A percentile compares a stretch with the other conserved stretches of the same genome.
Evolutionary conservation across 2,797 vertebrate species (phyloP).

Genomic region (Pangasius djambal): DNA sequence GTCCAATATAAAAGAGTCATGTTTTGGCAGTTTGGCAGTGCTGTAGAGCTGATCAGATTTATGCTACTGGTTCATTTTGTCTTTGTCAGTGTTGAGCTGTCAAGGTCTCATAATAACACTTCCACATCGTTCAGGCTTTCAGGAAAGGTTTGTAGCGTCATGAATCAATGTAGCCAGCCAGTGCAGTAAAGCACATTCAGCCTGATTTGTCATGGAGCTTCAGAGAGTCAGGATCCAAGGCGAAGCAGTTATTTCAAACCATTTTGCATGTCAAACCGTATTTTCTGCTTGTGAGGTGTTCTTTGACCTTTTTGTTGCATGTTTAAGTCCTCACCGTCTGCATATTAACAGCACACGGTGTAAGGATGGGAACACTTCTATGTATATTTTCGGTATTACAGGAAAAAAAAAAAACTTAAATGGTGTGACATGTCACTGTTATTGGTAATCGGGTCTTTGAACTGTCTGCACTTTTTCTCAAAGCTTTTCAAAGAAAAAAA

Average conservation of each 20-base stretch:
- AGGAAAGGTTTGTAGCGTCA: constrained; percentile 30
- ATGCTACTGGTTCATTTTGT: constrained; percentile 35
- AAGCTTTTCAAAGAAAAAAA: not conserved
- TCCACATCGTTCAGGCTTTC: constrained; percentile 27
- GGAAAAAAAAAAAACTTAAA: not conserved
- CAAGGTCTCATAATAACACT: constrained; percentile 33
- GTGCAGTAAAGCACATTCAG: constrained; percentile 23
- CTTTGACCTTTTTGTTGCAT: not conserved
- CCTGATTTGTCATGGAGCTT: constrained; percentile 29
- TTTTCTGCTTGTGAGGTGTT: not conserved
- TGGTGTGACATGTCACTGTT: not conserved
- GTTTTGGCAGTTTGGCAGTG: constrained; percentile 20
- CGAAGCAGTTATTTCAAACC: constrained; percentile 33
- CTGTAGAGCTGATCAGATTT: constrained; percentile 26
- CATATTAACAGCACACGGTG: not conserved
- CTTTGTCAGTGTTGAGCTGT: constrained; percentile 35
- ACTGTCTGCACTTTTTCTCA: not conserved
- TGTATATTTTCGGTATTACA: not conserved
- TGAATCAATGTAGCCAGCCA: constrained; percentile 24
- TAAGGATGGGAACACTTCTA: not conserved
- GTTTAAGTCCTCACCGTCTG: not conserved
- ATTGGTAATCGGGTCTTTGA: not conserved
- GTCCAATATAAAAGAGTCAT: not conserved
- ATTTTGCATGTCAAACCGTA: not conserved
- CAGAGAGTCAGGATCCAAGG: constrained; percentile 24